A percentile compares a stretch with the other conserved stretches of the same genome.
These are phyloP conservation scores for Notoglanidium macrostoma DNA, from an alignment of 2,797 vertebrate species.

Conservation along the genomic window DNA sequence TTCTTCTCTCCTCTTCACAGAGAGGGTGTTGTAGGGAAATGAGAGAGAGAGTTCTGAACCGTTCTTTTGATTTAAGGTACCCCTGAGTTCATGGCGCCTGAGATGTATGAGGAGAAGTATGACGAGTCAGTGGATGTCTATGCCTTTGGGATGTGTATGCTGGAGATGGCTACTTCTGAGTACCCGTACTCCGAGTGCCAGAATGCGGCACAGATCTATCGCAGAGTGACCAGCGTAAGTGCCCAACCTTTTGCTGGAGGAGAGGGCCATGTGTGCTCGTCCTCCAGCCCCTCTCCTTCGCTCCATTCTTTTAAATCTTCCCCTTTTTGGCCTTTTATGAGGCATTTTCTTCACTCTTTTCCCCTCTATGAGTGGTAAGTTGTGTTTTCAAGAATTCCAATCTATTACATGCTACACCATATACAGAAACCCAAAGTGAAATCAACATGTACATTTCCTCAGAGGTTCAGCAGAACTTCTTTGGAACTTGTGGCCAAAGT, in stretches of 20 bases:
- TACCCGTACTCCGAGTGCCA: conserved; percentile 99
- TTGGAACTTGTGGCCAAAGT: not conserved
- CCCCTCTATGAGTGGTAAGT: conserved; percentile 57
- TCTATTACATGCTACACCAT: not conserved
- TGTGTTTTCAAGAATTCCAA: conserved; percentile 46
- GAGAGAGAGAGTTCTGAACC: conserved; percentile 92
- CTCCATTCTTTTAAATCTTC: conserved; percentile 44
- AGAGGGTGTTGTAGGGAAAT: conserved; percentile 79
- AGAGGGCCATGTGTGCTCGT: conserved; percentile 65
- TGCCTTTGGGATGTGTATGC: conserved; percentile 99
- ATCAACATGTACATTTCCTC: not conserved
- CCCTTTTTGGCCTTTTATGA: conserved; percentile 58
- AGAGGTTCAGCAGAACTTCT: not conserved
- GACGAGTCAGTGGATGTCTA: conserved; percentile 99
- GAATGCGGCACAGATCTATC: conserved; percentile 99
- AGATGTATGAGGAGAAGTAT: conserved; percentile 99
- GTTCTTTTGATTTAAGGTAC: conserved; percentile 99
- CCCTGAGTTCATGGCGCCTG: conserved; percentile 99
- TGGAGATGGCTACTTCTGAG: conserved; percentile 99
- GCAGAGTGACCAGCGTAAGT: conserved; percentile 99
- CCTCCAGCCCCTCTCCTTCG: conserved; percentile 58
- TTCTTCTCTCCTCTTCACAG: conserved; percentile 76
- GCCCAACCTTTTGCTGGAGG: conserved; percentile 53
- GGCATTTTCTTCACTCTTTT: conserved; percentile 64
- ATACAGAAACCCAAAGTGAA: conserved; percentile 6